Conservation (phyloP, 2,888 invertebrate species). For the Craniophora ligustri region DNA sequence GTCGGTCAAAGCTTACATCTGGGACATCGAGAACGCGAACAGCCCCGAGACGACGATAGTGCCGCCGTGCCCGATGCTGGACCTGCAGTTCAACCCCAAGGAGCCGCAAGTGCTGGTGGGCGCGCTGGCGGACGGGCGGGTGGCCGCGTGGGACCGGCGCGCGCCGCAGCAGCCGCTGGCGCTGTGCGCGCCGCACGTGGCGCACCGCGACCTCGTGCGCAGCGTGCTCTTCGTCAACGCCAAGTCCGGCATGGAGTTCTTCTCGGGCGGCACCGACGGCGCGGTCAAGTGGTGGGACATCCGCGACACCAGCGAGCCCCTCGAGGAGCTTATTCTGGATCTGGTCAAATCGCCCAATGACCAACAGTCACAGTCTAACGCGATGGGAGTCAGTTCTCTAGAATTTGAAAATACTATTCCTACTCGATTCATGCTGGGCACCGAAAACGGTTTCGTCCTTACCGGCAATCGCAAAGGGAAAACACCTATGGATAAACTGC, state of each 20-base stretch:
- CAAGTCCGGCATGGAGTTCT: constrained; percentile 97
- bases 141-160: constrained; percentile 93
- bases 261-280: constrained; percentile 96
- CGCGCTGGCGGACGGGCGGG: constrained; percentile 91
- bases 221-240: constrained; percentile 96
- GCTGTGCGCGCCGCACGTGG: constrained; percentile 92
- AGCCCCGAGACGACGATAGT: constrained; percentile 91
- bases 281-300: constrained; percentile 94
- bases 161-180: constrained; percentile 91
- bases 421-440: constrained; percentile 92
- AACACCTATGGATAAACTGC: constrained; percentile 90
- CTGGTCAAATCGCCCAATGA: constrained; percentile 87
- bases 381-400: constrained; percentile 89
- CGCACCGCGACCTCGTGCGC: constrained; percentile 95
- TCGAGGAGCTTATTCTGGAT: constrained; percentile 91
- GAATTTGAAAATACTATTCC: constrained; percentile 93
- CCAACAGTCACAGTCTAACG: constrained; percentile 82
- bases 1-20: constrained; percentile 89
- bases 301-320: constrained; percentile 89
- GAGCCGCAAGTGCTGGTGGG: constrained; percentile 91
- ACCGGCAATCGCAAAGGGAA: constrained; percentile 92
- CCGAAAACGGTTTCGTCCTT: constrained; percentile 90
- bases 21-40: constrained; percentile 97
- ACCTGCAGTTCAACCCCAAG: constrained; percentile 95
- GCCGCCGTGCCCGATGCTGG: constrained; percentile 92